Evolutionary conservation across 2,888 invertebrate species (phyloP).

Genomic region (Dicyrtomina minuta): DNA sequence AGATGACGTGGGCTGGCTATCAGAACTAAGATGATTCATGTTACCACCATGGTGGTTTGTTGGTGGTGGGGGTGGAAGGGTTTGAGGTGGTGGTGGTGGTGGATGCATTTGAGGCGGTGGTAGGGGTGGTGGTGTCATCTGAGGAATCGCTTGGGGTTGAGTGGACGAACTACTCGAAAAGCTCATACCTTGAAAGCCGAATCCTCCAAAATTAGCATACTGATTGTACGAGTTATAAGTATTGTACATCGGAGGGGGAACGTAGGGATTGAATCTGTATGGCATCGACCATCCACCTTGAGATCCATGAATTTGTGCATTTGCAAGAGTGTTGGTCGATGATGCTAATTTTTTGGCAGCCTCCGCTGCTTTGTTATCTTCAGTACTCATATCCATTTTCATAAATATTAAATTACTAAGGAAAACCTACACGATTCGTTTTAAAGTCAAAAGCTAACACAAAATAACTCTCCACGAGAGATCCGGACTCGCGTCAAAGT

Average conservation of each 20-base stretch:
- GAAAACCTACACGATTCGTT: too few relatives aligned
- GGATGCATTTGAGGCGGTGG: not conserved
- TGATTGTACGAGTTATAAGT: constrained; percentile 34
- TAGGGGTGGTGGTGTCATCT: constrained; percentile 24
- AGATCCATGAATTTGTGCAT: constrained; percentile 6
- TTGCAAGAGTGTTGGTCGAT: constrained; percentile 45
- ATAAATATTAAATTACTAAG: too few relatives aligned
- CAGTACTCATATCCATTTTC: constrained; percentile 21
- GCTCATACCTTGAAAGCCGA: constrained; percentile 51
- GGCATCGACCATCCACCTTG: constrained; percentile 38
- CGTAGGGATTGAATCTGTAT: constrained; percentile 44
- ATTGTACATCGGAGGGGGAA: constrained; percentile 42
- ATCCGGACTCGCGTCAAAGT: too few relatives aligned
- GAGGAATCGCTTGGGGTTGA: constrained; percentile 43
- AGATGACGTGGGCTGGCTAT: constrained; percentile 10
- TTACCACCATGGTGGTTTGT: constrained; percentile 20
- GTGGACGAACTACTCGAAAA: constrained; percentile 42
- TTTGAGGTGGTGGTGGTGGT: not conserved
- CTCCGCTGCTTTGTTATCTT: constrained; percentile 48
- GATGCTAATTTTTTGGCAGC: constrained; percentile 51
- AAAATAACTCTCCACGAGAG: too few relatives aligned
- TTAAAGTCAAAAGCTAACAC: too few relatives aligned
- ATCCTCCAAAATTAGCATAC: constrained; percentile 42
- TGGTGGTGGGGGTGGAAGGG: not conserved
- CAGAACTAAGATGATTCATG: constrained; percentile 23